Evolutionary conservation across 1,140 invertebrate genomes (phyloP).

Genomic region (Yoshiicerus persimilis): DNA sequence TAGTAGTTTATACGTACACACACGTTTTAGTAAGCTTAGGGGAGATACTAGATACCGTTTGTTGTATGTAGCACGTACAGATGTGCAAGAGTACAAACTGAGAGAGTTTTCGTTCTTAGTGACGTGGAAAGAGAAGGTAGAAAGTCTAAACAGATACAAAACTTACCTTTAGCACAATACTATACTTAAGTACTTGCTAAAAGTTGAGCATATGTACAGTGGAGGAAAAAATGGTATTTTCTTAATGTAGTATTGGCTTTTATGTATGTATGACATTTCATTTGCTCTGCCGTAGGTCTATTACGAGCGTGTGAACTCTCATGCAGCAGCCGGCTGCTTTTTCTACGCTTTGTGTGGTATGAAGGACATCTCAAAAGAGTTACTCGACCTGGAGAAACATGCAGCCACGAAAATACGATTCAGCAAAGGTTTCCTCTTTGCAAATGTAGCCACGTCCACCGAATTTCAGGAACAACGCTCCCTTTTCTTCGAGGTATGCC

Average conservation of each 20-base stretch:
- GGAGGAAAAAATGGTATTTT: background rate
- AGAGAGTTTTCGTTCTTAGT: background rate
- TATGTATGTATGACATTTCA: constrained; percentile 2
- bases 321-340: constrained; percentile 75
- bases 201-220: background rate
- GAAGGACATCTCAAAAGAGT: constrained; percentile 73
- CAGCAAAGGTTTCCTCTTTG: constrained; percentile 79
- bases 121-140: background rate
- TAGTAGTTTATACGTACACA: no score
- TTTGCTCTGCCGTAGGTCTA: constrained; percentile 61
- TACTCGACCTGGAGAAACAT: constrained; percentile 67
- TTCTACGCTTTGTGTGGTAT: constrained; percentile 76
- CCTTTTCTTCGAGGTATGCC: constrained; percentile 69
- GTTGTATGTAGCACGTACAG: background rate
- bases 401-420: constrained; percentile 75
- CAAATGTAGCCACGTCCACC: constrained; percentile 73
- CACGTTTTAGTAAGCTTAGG: no score
- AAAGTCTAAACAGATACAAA: background rate
- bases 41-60: no score
- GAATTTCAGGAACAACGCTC: constrained; percentile 83
- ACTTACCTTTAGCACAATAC: background rate
- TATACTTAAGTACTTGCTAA: background rate
- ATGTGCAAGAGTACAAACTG: background rate
- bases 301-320: constrained; percentile 82
- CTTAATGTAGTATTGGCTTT: background rate